Percentiles rank a stretch among this genome's conserved stretches.
These are phyloP conservation scores for Drosophila micromelanica DNA, from an alignment of 1,140 invertebrate genomes.

Conservation along the genomic window DNA sequence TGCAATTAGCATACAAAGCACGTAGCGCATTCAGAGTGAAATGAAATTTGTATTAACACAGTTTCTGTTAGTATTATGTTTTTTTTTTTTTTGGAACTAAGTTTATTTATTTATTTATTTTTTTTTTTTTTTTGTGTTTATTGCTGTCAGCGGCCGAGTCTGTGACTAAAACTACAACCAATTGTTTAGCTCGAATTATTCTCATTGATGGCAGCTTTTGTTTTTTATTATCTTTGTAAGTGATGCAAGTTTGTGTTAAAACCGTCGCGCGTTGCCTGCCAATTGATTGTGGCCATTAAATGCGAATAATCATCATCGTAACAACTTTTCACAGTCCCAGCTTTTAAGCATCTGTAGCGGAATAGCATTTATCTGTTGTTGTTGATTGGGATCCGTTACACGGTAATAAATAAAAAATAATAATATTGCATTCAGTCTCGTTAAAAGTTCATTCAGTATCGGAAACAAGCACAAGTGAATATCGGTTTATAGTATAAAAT, in stretches of 20 bases:
- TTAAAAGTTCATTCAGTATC: too few relatives aligned
- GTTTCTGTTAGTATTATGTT: conserved; percentile 40
- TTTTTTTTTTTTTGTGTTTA: too few relatives aligned
- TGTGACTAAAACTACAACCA: conserved; percentile 2
- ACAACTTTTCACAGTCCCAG: conserved; percentile 30
- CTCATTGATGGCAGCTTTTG: neutral
- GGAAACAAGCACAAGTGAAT: too few relatives aligned
- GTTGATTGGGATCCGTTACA: conserved; percentile 2
- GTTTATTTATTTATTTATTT: too few relatives aligned
- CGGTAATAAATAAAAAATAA: neutral
- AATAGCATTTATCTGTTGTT: neutral
- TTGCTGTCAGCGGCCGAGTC: conserved; percentile 27
- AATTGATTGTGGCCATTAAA: conserved; percentile 39
- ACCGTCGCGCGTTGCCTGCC: neutral
- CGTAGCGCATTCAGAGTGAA: conserved; percentile 61
- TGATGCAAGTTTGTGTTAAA: conserved; percentile 47
- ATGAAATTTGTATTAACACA: conserved; percentile 71
- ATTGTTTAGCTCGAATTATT: conserved; percentile 23
- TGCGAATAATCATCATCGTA: conserved; percentile 29
- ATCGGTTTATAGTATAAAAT: too few relatives aligned
- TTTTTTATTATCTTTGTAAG: conserved; percentile 8
- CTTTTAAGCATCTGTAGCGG: conserved; percentile 10
- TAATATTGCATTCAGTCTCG: too few relatives aligned
- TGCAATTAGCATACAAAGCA: conserved; percentile 75
- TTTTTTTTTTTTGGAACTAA: too few relatives aligned